phyloP scores from a whole-genome alignment of 2,797 vertebrate species.

The Enteromius radiatus region DNA sequence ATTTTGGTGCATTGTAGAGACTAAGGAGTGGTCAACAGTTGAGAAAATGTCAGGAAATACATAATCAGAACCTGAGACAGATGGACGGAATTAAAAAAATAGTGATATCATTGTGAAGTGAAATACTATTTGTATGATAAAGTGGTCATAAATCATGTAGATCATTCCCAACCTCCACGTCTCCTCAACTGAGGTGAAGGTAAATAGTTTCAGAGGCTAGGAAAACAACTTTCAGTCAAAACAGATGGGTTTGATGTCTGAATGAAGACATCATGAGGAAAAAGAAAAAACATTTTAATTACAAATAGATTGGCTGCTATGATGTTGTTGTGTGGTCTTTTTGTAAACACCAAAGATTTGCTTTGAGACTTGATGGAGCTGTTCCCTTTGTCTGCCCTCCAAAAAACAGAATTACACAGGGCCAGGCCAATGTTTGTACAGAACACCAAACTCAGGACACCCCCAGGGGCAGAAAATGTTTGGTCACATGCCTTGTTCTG shows the following conservation, averaged over 20 bases:
- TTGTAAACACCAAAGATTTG: slow-evolving; percentile 76
- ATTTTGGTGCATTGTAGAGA: background rate
- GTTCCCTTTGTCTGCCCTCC: slow-evolving; percentile 76
- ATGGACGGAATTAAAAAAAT: background rate
- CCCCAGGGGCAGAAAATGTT: slow-evolving; percentile 58
- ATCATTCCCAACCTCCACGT: background rate
- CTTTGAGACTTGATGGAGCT: slow-evolving; percentile 74
- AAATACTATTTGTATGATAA: background rate
- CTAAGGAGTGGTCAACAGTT: background rate
- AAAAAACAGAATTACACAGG: slow-evolving; percentile 68
- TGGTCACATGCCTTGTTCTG: slow-evolving; percentile 60
- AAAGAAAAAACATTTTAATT: slow-evolving; percentile 70
- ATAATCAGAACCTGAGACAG: background rate
- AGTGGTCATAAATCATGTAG: background rate
- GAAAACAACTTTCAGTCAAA: slow-evolving; percentile 67
- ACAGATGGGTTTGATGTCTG: slow-evolving; percentile 75
- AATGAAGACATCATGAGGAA: slow-evolving; percentile 66
- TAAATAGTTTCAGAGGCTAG: slow-evolving; percentile 59
- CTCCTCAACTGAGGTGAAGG: slow-evolving; percentile 22
- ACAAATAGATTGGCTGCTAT: slow-evolving; percentile 77
- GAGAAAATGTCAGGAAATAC: background rate
- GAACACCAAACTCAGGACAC: slow-evolving; percentile 61
- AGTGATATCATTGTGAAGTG: background rate
- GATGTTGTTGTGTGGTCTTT: slow-evolving; percentile 82
- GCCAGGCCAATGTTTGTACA: slow-evolving; percentile 69